Conservation (phyloP, 2,797 vertebrate genomes). For the Yasuhikotakia modesta region DNA sequence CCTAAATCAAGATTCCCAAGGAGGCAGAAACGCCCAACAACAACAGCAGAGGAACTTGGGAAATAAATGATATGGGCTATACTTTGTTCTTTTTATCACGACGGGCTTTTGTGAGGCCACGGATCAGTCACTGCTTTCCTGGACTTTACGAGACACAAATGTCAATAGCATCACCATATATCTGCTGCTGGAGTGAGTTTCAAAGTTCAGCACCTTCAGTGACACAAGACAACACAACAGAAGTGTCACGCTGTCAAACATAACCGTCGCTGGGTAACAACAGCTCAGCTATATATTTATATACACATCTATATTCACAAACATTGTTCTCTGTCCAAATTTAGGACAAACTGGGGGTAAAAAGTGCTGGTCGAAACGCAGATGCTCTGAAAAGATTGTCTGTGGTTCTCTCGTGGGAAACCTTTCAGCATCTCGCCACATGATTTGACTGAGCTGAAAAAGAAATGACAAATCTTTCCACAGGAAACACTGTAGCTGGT, state of each 20-base stretch:
- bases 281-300: neutral
- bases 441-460: slow-evolving; percentile 30
- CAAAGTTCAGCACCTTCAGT: slow-evolving; percentile 54
- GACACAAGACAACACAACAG: slow-evolving; percentile 57
- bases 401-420: slow-evolving; percentile 13
- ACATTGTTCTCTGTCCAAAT: neutral
- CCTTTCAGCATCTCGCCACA: slow-evolving; percentile 30
- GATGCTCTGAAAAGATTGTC: neutral
- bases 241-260: slow-evolving; percentile 17
- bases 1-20: no score
- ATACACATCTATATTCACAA: no score
- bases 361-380: neutral
- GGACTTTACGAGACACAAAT: slow-evolving; percentile 59
- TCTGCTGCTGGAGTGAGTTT: slow-evolving; percentile 55
- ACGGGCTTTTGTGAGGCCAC: slow-evolving; percentile 51
- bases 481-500: slow-evolving; percentile 52
- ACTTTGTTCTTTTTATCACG: slow-evolving; percentile 16
- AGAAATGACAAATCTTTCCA: slow-evolving; percentile 48
- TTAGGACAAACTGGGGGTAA: neutral
- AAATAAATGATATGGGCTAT: neutral
- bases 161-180: slow-evolving; percentile 63
- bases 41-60: neutral
- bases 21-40: neutral
- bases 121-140: slow-evolving; percentile 51
- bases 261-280: slow-evolving; percentile 5